phyloP scores from a whole-genome alignment of 1,140 invertebrate species.

The Trichogramma pretiosum region DNA sequence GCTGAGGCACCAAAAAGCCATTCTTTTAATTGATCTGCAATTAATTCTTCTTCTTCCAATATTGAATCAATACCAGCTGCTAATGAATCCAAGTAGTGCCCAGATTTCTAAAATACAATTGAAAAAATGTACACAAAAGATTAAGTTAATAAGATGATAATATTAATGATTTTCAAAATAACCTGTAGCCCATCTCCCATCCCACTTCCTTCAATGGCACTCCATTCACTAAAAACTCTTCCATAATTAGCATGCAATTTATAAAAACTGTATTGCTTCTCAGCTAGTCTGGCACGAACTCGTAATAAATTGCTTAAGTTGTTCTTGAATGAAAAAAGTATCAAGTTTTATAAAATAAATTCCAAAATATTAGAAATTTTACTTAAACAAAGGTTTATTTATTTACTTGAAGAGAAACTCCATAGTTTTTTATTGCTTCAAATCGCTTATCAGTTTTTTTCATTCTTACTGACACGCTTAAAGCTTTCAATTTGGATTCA shows the following conservation, averaged over 20 bases:
- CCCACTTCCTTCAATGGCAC: conserved; percentile 71
- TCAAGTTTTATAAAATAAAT: conserved; percentile 10
- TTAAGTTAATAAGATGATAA: conserved; percentile 15
- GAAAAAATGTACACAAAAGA: conserved; percentile 1
- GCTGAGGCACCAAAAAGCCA: conserved; percentile 70
- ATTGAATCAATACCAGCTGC: conserved; percentile 66
- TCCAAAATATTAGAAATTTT: not conserved
- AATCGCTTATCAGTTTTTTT: conserved; percentile 67
- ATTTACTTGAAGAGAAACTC: conserved; percentile 59
- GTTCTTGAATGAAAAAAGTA: conserved; percentile 29
- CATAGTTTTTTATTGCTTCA: conserved; percentile 68
- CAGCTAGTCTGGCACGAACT: conserved; percentile 59
- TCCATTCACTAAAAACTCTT: conserved; percentile 77
- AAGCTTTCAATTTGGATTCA: conserved; percentile 66
- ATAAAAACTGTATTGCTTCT: conserved; percentile 69
- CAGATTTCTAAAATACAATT: conserved; percentile 45
- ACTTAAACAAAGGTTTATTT: not conserved
- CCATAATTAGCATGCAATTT: conserved; percentile 76
- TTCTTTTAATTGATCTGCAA: conserved; percentile 77
- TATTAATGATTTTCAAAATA: too few relatives aligned
- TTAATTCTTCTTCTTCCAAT: conserved; percentile 73
- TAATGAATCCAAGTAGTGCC: conserved; percentile 68
- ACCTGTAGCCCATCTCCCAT: conserved; percentile 74
- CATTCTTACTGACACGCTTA: conserved; percentile 65
- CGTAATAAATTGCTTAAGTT: conserved; percentile 45